Percentiles rank a stretch among this genome's conserved stretches.
These are phyloP conservation scores for Schlechtendalia chinensis DNA, from an alignment of 1,140 invertebrate genomes.

Conservation along the genomic window DNA sequence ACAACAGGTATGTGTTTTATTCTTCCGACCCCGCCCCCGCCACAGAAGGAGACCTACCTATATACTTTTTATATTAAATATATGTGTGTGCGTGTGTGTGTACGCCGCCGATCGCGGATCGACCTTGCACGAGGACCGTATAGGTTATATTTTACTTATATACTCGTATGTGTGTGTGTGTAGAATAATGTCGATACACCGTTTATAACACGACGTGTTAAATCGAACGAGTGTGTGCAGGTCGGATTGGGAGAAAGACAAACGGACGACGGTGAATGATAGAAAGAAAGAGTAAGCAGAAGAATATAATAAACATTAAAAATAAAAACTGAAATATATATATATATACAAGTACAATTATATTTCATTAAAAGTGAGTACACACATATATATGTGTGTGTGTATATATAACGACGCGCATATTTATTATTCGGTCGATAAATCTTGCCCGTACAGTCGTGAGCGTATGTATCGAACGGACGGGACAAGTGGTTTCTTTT, in stretches of 20 bases:
- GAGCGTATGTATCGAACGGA: too few relatives aligned
- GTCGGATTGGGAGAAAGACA: background rate
- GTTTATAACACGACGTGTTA: slow-evolving; percentile 2
- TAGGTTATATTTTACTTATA: background rate
- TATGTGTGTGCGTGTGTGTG: too few relatives aligned
- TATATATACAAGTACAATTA: background rate
- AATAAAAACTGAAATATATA: background rate
- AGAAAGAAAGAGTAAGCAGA: background rate
- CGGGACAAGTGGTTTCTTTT: too few relatives aligned
- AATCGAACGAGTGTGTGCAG: slow-evolving; percentile 1
- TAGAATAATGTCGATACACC: slow-evolving; percentile 30
- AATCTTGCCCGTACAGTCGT: too few relatives aligned
- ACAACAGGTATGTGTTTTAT: slow-evolving; percentile 41
- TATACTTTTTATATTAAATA: background rate
- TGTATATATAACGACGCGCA: too few relatives aligned
- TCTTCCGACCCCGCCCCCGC: slow-evolving; percentile 5
- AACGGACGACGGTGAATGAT: background rate
- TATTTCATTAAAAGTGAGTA: slow-evolving; percentile 1
- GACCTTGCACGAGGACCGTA: background rate
- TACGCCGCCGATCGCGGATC: slow-evolving; percentile 11
- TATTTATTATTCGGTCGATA: too few relatives aligned
- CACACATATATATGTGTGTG: background rate
- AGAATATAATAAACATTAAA: background rate
- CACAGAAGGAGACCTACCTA: background rate
- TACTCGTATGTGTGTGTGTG: background rate